phyloP scores from a whole-genome alignment of 2,888 invertebrate genomes.

The Drosophila pegasa region DNA sequence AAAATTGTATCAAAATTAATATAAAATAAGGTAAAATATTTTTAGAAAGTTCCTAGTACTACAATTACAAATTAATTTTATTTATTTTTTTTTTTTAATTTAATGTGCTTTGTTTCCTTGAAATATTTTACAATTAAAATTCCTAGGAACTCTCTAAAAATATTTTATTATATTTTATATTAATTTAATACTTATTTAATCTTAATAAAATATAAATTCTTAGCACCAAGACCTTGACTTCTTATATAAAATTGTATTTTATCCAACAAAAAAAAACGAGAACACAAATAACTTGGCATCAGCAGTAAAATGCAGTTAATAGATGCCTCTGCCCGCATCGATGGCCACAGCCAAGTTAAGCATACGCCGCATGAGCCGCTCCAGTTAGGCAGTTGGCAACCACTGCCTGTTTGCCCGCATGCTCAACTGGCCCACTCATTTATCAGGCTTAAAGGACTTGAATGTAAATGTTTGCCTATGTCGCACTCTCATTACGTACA shows the following conservation, averaged over 20 bases:
- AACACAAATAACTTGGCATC: not conserved
- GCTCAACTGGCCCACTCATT: slow-evolving; percentile 63
- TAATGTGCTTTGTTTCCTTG: too few species aligned
- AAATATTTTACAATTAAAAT: too few species aligned
- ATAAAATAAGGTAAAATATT: too few species aligned
- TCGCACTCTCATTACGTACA: slow-evolving; percentile 56
- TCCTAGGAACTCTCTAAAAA: too few species aligned
- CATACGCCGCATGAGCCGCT: slow-evolving; percentile 53
- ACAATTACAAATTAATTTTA: too few species aligned
- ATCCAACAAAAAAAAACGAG: not conserved
- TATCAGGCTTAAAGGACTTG: slow-evolving; percentile 80
- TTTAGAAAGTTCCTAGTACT: too few species aligned
- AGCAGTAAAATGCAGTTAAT: slow-evolving; percentile 5
- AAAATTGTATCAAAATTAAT: too few species aligned
- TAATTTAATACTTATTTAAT: too few species aligned
- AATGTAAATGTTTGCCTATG: slow-evolving; percentile 61
- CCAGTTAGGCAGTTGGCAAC: slow-evolving; percentile 25
- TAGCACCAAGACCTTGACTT: not conserved
- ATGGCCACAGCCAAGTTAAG: slow-evolving; percentile 30
- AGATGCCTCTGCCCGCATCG: slow-evolving; percentile 16
- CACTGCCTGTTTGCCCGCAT: slow-evolving; percentile 10
- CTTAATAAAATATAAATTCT: too few species aligned
- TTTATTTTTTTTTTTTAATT: too few species aligned
- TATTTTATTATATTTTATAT: too few species aligned
- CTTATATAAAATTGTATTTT: not conserved